These are phyloP conservation scores for Cerastis rubricosa DNA, from an alignment of 2,888 invertebrate genomes.

Conservation along the genomic window DNA sequence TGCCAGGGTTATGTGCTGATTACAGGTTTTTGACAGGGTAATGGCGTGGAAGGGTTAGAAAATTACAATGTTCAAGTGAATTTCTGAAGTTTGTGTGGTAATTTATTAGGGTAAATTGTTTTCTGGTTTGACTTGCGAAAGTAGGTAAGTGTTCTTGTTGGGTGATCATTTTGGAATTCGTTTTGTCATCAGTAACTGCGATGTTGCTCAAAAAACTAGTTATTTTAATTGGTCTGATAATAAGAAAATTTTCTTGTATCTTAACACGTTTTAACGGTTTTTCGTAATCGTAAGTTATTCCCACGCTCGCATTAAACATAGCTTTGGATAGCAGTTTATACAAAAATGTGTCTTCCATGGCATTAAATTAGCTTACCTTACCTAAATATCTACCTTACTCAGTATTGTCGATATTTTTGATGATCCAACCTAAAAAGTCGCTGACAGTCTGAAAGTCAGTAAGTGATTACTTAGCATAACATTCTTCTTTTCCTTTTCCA, in stretches of 20 bases:
- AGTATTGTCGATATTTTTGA: conserved; percentile 2
- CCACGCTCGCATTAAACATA: neutral
- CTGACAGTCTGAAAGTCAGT: no score
- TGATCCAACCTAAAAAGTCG: neutral
- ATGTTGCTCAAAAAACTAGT: neutral
- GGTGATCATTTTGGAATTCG: neutral
- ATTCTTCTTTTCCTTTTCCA: neutral
- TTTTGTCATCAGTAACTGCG: neutral
- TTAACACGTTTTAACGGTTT: neutral
- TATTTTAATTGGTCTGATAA: neutral
- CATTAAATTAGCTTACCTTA: neutral
- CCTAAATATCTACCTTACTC: neutral
- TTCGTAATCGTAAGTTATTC: neutral
- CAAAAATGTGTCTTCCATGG: neutral
- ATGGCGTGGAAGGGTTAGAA: conserved; percentile 46
- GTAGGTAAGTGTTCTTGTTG: neutral
- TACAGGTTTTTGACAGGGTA: conserved; percentile 60
- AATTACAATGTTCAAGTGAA: conserved; percentile 56
- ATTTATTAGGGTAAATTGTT: conserved; percentile 51
- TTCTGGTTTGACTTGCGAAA: conserved; percentile 39
- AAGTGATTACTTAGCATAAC: neutral
- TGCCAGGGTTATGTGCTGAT: conserved; percentile 41
- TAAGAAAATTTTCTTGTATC: neutral
- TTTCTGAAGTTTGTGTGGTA: conserved; percentile 42
- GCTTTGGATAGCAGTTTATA: neutral